Conservation (phyloP, 2,113 vertebrate genomes). For the Variabilichromis moorii region DNA sequence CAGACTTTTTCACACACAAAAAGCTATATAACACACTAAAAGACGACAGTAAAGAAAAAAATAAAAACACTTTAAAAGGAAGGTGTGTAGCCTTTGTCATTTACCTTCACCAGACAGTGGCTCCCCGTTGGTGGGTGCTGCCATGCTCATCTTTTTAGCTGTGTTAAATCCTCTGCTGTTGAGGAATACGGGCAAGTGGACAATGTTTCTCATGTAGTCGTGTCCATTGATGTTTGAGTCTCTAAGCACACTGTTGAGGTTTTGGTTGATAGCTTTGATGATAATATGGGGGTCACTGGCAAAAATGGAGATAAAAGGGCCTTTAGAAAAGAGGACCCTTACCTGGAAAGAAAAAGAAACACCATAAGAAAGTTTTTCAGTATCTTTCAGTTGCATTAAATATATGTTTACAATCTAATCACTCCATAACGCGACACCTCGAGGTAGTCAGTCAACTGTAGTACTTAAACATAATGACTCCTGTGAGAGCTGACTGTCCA, state of each 20-base stretch:
- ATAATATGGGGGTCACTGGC: constrained; percentile 98
- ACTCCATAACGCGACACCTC: background rate
- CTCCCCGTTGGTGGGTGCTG: constrained; percentile 80
- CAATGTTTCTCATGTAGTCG: constrained; percentile 98
- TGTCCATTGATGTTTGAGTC: constrained; percentile 99
- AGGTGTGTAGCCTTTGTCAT: background rate
- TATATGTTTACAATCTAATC: background rate
- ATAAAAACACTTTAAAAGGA: background rate
- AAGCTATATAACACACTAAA: background rate
- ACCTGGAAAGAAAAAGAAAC: constrained; percentile 70
- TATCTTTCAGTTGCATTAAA: background rate
- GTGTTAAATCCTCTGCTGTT: constrained; percentile 90
- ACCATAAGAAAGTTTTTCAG: background rate
- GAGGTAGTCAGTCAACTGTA: background rate
- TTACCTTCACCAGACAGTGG: constrained; percentile 68
- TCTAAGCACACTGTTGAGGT: constrained; percentile 93
- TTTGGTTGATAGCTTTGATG: constrained; percentile 99
- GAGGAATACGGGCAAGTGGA: constrained; percentile 95
- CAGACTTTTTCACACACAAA: background rate
- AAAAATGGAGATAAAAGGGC: constrained; percentile 96
- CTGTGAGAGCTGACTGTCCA: constrained; percentile 6
- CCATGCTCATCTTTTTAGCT: constrained; percentile 80
- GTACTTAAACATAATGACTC: background rate
- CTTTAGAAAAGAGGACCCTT: constrained; percentile 93
- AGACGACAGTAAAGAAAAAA: background rate